Evolutionary conservation across 2,797 vertebrate genomes (phyloP), one percentile per base, ranked within the genome.

Genomic region (Aphelocoma californica): DNA sequence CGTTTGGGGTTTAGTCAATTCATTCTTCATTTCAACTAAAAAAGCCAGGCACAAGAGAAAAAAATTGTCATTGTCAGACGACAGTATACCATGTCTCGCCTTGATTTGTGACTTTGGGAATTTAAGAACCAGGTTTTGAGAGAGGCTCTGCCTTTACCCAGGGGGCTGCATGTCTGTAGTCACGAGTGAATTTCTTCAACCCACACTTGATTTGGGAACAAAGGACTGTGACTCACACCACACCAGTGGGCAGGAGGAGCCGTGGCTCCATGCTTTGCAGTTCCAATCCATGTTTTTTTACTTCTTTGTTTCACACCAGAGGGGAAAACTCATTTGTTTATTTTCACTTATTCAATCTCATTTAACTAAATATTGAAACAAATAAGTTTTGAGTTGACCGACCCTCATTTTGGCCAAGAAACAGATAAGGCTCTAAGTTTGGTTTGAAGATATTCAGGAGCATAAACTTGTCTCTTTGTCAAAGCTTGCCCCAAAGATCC

Each of bases 11-110:
- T 94, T 62, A 75, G 80, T 83, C 42, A 71, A 88, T 75, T 88
- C 70, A 75, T 72, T 69, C 69, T 93, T 94, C 69, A 67, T 77
- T 93, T 94, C 60, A 65, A 69, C 64, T 58, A 61, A 66, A 53
- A 95, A 78, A 74, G 38, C 6, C 54, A 78, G 72, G 79, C 18
- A 23, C 7, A 9, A 93, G 28, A 82, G 42, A 26, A 79, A 87
- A 81, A 90, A 47, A 21, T 5, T 54, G 14, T 56, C 69, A 44
- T 58, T 74, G 25, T 54, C 66, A 81, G 26, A 31, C 62, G 87
- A 50, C 29, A 58, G 47, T 8, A 36, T 40, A 65, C 9, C 1
- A 1, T 38, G 34, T 51, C 60, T 70, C 56, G 88, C 61, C n/a
- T 89, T 69, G 38, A 57, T 64, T 71, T 74, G 14, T 12, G 60